These are phyloP conservation scores for Himalopsyche japonica DNA, from an alignment of 2,888 invertebrate species.

Conservation along the genomic window DNA sequence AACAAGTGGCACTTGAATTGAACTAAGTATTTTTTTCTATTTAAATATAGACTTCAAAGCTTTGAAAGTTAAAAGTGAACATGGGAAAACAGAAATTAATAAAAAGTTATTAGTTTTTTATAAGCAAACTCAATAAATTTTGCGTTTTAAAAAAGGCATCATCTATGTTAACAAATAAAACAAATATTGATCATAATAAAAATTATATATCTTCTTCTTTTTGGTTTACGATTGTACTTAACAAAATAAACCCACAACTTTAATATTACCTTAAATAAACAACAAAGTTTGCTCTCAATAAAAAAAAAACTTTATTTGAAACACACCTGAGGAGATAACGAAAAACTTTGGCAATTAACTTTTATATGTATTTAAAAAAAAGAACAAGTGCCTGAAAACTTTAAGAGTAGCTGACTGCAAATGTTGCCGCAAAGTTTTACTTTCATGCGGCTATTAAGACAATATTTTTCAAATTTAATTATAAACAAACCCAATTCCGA, in stretches of 20 bases:
- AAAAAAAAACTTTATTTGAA: background rate
- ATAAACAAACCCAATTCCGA: background rate
- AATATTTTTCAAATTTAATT: background rate
- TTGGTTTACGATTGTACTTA: background rate
- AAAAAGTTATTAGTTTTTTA: too few relatives aligned
- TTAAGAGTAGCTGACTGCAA: background rate
- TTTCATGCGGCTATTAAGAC: background rate
- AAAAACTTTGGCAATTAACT: slow-evolving; percentile 15
- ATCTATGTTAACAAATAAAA: too few relatives aligned
- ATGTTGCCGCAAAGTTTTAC: slow-evolving; percentile 4
- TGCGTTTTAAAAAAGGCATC: too few relatives aligned
- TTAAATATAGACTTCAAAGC: too few relatives aligned
- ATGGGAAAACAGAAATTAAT: too few relatives aligned
- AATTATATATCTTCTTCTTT: background rate
- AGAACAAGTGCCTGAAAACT: background rate
- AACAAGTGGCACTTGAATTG: too few relatives aligned
- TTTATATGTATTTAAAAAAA: slow-evolving; percentile 3
- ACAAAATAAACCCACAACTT: background rate
- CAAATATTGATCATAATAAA: background rate
- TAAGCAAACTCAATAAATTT: too few relatives aligned
- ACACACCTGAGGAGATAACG: slow-evolving; percentile 6
- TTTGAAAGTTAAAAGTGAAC: too few relatives aligned
- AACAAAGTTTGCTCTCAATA: slow-evolving; percentile 3
- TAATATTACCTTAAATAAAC: background rate
- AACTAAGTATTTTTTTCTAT: too few relatives aligned